Evolutionary conservation across 2,888 invertebrate species (phyloP), one percentile per base, ranked within the genome.

Genomic region (Hanleya hanleyi): DNA sequence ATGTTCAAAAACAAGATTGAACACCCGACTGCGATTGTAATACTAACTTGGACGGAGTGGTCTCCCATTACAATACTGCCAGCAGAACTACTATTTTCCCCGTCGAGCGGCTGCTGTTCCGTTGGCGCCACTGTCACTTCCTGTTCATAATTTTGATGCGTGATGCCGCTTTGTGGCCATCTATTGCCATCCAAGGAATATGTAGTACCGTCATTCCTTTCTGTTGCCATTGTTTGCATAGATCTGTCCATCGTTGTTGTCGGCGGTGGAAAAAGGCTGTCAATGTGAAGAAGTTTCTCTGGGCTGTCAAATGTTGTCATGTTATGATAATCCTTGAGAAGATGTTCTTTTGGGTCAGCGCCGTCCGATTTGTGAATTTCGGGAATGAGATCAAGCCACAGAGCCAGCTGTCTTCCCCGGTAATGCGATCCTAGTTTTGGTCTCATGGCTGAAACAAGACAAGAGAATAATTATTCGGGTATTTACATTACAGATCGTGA

Each of bases 341-440:
- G 94, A 90, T 97, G 97, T 90, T 96, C 96, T 0, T 95, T 94
- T 57, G 95, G 93, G 84, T 93, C 92, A 76, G 95, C 94, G 87
- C 96, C 96, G 83, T 95, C 95, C 0, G 95, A 95, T 81, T 95
- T 93, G 91, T 96, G 92, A 81, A 95, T 93, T 88, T 97, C 97
- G 38, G 98, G 98, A 73, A 98, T 96, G 67, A 98, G 92, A 87
- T 97, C 97, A 73, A 97, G 91, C 98, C 98, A 98, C 91, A 98
- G 96, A 0, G 97, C 97, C 69, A 98, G 92, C 79, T 97, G 97
- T 91, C 97, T 97, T 1, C 97, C 97, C 79, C 97, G 93, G 91
- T 97, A 98, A 92, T 97, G 97, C 85, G 96, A 96, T 90, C 96
- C 96, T 80, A 97, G 91, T 89, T 96, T 96, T 0, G 97, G 95